Evolutionary conservation across 2,113 vertebrate species (phyloP), one percentile per base, ranked within the genome.

Genomic region (Plestiodon gilberti): DNA sequence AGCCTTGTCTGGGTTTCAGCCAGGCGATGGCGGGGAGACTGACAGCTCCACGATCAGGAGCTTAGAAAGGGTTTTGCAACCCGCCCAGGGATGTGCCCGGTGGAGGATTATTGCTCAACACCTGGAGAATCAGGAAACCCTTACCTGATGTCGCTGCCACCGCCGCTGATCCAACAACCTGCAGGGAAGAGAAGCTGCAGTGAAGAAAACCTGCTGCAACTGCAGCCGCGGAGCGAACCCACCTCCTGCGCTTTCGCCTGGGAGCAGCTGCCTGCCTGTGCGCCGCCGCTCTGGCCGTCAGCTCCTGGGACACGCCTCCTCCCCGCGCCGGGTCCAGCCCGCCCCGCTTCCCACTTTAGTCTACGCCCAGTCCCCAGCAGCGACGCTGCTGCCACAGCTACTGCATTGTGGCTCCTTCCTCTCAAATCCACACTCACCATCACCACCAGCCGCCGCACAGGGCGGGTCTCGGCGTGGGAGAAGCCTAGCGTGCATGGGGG

Each of bases 111-210:
- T 1, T 18, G 0, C 0, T 3, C 0, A 2, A 62, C 38, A 84
- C n/a, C 59, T 5, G 83, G 40, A 67, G 3, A 65, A 59, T 23
- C 23, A 74, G 5, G 18, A 48, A 25, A 59, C 52, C 48, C 94
- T 92, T 94, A 95, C 95, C 95, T 92, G 93, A 67, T 14, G 83
- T 62, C 3, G 43, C 30, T 23, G 40, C 15, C 35, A 90, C 88
- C 76, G 90, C 86, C 17, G 55, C 61, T 13, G 55, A 33, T 7
- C 55, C 78, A 23, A 48, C 20, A 20, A 18, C 30, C 85, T n/a
- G 78, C 89, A 86, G 89, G 78, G 64, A 78, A 30, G 76, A 62
- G 73, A 28, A 28, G 28, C 85, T n/a, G 78, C 89, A 86, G 89
- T 78, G 71, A 74, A 30, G 70, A 73, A 40, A 67, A 55, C 65